phyloP scores from a whole-genome alignment of 2,888 invertebrate species.

The Lochmaea crataegi region DNA sequence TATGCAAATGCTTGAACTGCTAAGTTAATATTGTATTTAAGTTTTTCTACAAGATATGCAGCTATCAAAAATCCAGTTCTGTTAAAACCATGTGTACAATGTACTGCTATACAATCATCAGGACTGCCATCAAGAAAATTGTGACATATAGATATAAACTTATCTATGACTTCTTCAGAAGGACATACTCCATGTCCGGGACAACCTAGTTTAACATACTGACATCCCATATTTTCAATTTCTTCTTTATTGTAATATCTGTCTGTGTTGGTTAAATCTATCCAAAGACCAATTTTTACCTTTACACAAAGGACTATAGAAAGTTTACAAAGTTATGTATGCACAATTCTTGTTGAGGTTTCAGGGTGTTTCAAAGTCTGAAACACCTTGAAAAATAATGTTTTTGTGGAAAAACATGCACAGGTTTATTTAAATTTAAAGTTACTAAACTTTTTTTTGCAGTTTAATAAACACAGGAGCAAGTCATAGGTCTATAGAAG shows the following conservation, averaged over 20 bases:
- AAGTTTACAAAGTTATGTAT: background rate
- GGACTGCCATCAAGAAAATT: slow-evolving; percentile 84
- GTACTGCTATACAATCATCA: slow-evolving; percentile 82
- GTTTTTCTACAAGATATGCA: slow-evolving; percentile 87
- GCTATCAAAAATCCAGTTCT: slow-evolving; percentile 95
- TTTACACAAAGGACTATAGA: background rate
- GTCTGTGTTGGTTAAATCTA: slow-evolving; percentile 95
- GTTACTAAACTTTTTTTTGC: too few species aligned
- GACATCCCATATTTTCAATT: slow-evolving; percentile 80
- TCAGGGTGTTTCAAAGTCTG: too few species aligned
- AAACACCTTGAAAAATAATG: too few species aligned
- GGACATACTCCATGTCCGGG: slow-evolving; percentile 95
- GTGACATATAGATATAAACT: slow-evolving; percentile 85
- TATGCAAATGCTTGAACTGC: slow-evolving; percentile 82
- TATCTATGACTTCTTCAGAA: slow-evolving; percentile 80
- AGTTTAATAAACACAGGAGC: too few species aligned
- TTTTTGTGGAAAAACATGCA: too few species aligned
- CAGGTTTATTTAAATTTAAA: too few species aligned
- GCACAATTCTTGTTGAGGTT: too few species aligned
- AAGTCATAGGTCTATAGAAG: too few species aligned
- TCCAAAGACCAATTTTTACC: slow-evolving; percentile 84
- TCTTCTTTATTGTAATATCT: slow-evolving; percentile 88
- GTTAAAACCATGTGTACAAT: slow-evolving; percentile 99
- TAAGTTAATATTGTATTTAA: slow-evolving; percentile 85
- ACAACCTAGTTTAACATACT: slow-evolving; percentile 90